A percentile compares a stretch with the other conserved stretches of the same genome.
These are phyloP conservation scores for Meteorus sp. DNA, from an alignment of 1,140 invertebrate species.

Conservation along the genomic window DNA sequence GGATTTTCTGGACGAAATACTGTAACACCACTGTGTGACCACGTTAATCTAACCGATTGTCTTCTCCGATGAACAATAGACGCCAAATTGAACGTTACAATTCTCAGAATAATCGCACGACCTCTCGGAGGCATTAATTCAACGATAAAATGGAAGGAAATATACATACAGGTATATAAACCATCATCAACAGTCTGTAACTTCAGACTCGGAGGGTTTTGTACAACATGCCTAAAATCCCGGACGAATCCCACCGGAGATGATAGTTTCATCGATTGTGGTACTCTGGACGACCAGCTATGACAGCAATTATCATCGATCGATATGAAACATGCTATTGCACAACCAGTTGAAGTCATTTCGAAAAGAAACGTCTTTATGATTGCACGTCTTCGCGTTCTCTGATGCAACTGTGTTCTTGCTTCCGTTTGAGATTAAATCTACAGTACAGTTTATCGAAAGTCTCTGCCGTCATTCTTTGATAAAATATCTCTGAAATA, in stretches of 20 bases:
- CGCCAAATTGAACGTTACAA: conserved; percentile 24
- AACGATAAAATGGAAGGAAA: conserved; percentile 5
- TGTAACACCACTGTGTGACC: too few relatives aligned
- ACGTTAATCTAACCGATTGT: neutral
- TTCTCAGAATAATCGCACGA: conserved; percentile 15
- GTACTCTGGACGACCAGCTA: conserved; percentile 5
- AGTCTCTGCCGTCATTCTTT: neutral
- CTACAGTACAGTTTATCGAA: too few relatives aligned
- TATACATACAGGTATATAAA: neutral
- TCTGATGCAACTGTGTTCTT: too few relatives aligned
- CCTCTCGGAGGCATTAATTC: neutral
- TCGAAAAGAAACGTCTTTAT: neutral
- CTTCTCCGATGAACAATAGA: conserved; percentile 7
- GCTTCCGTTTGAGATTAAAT: too few relatives aligned
- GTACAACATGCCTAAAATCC: neutral
- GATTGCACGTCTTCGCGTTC: too few relatives aligned
- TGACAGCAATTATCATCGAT: conserved; percentile 28
- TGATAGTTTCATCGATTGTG: conserved; percentile 16
- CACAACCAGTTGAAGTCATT: too few relatives aligned
- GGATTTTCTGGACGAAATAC: too few relatives aligned
- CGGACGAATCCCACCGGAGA: too few relatives aligned
- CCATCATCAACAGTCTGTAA: too few relatives aligned
- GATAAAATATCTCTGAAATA: too few relatives aligned
- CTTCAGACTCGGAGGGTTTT: too few relatives aligned
- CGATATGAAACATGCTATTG: too few relatives aligned